Conservation (phyloP, 1,140 invertebrate genomes). For the Drosophila guanche region DNA sequence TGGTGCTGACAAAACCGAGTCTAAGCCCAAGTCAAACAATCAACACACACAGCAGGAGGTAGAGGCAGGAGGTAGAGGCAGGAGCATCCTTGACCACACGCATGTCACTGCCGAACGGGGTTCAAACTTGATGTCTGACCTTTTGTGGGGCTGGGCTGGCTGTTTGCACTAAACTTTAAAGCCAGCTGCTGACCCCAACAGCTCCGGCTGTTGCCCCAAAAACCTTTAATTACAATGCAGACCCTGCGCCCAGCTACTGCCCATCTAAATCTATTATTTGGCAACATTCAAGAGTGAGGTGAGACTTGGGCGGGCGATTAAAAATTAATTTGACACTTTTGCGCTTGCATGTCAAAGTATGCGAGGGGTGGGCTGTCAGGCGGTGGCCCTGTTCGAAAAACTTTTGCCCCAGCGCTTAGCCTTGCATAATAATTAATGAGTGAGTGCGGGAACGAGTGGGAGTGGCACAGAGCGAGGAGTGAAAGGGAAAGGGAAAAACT, state of each 20-base stretch:
- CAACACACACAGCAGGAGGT: neutral
- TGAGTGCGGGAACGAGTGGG: conserved; percentile 12
- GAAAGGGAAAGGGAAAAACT: conserved; percentile 42
- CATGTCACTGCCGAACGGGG: conserved; percentile 26
- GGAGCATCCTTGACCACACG: conserved; percentile 3
- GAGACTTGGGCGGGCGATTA: conserved; percentile 58
- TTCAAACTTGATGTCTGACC: conserved; percentile 35
- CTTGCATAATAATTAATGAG: conserved; percentile 80
- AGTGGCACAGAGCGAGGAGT: neutral
- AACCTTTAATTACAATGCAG: conserved; percentile 63
- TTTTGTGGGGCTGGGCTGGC: conserved; percentile 24
- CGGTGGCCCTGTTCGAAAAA: conserved; percentile 48
- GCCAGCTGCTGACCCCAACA: conserved; percentile 29
- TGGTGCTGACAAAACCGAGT: conserved; percentile 41
- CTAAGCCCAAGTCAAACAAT: conserved; percentile 41
- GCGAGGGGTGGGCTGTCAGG: conserved; percentile 14
- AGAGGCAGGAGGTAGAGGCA: neutral
- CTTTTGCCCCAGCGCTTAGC: conserved; percentile 72
- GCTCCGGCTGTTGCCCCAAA: neutral
- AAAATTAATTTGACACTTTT: conserved; percentile 82
- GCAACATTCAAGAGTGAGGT: conserved; percentile 55
- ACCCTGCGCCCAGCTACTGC: conserved; percentile 16
- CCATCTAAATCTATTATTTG: conserved; percentile 81
- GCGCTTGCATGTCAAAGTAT: conserved; percentile 78
- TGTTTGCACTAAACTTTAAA: conserved; percentile 41